Base-by-base conservation (phyloP, 30 jellyfish, hydroid and myxozoan species). In the Haliclystus octoradiatus region DNA sequence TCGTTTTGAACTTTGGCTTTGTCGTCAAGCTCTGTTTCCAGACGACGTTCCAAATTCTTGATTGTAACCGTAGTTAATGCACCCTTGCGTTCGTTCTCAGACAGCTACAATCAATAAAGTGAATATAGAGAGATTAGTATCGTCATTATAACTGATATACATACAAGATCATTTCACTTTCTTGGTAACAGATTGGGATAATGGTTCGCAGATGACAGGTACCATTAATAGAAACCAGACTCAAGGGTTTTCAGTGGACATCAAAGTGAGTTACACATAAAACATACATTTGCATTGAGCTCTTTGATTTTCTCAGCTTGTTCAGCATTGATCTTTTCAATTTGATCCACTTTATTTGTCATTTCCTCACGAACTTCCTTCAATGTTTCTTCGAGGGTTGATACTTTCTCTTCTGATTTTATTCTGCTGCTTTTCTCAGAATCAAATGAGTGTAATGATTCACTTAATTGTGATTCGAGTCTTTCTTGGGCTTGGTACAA, bases 401-500 rank as follows among this genome's bases (percentile, higher is more conserved):
- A 75, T 66, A 84, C 61, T 60, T 75, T 91, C 34, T 91, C 99
- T 52, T 77, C 79, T 23, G 92, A 52, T 61, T 73, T 91, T 52
- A 47, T 83, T 80, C 99, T 91, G 57, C 19, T 40, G 14, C 14
- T 19, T 19, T 40, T 40, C 34, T 77, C 92, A 1, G 65, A 33
- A 49, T 91, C 99, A 12, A 79, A 61, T 0, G 94, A 79, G 25
- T 78, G 73, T 22, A 91, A 61, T 1, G 99, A 66, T 49, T 91
- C 99, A 31, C 93, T 91, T 2, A 91, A 53, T 74, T 91, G 99
- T 51, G 72, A 93, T 51, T 91, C 95, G 27, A 91, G 68, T 31
- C 83, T 82, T 65, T 91, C 99, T 69, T 91, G 99, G 3, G 96
- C 84, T 62, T 91, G 96, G 51, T 91, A 91, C 63, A 74, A 70